Base-by-base conservation (phyloP, 2,113 vertebrate genomes). In the Butorides virescens region DNA sequence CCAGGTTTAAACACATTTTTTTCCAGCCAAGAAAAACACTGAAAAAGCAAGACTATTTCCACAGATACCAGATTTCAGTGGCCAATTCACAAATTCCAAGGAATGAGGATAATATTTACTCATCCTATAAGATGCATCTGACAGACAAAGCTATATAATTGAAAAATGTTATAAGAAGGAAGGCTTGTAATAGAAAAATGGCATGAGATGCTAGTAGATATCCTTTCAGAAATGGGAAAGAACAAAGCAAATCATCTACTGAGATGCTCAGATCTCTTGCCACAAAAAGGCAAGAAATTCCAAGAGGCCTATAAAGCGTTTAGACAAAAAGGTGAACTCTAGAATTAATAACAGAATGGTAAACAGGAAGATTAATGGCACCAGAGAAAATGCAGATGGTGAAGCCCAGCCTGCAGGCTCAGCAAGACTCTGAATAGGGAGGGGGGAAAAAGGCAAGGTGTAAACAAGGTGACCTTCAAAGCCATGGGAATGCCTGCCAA, bases 381-480 rank as follows among this genome's bases (percentile, higher is more conserved):
- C 66, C 68, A 95, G 93, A 97, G 93, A 95, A 97, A 97, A 97
- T 97, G 95, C 97, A 97, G 97, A 97, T 97, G 96, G 96, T 83
- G 80, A 94, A 96, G 90, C 86, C 79, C 92, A 96, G 96, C 91
- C 96, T 96, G 94, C 95, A 96, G 95, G 95, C 95, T 97, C 96
- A 97, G 96, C 96, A 97, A 95, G 94, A 94, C 87, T 94, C 87
- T 68, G 86, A 82, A 77, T 7, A 49, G 55, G 79, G 81, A 94
- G 91, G 84, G 62, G 71, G 71, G 14, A 0, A 36, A 71, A 95
- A 39, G 76, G 70, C 79, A 81, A 93, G 56, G 86, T 97, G n/a
- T 70, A 83, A 93, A 93, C 88, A 94, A 91, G 82, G 90, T 84
- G 82, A 97, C 93, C 90, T 97, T 94, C 94, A 95, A 97, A 95